Percentiles rank a stretch among this genome's conserved stretches.
Evolutionary conservation across 2,888 invertebrate genomes (phyloP).

Genomic region (Aporophyla lueneburgensis): DNA sequence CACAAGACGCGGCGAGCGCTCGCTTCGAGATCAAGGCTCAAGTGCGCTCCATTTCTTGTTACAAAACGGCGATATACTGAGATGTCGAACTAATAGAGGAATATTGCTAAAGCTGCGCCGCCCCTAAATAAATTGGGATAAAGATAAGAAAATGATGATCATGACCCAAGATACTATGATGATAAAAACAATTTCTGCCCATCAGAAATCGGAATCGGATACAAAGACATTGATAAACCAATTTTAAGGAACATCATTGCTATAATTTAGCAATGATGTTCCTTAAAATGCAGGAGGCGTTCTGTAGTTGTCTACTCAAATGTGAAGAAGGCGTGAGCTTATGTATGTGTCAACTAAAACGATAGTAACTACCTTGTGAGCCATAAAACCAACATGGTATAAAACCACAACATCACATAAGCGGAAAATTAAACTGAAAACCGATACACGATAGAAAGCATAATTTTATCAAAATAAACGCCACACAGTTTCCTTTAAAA

Average conservation of each 20-base stretch:
- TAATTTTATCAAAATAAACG: not conserved
- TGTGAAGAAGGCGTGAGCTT: not conserved
- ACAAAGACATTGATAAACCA: not conserved
- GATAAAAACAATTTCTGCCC: not conserved
- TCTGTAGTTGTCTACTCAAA: not conserved
- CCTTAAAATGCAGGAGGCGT: too few relatives aligned
- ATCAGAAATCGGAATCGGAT: not conserved
- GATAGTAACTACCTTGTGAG: not conserved
- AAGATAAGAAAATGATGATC: not conserved
- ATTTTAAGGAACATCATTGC: not conserved
- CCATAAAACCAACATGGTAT: not conserved
- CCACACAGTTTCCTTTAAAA: slow-evolving; percentile 4
- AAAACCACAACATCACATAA: not conserved
- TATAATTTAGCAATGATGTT: too few relatives aligned
- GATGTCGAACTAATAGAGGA: not conserved
- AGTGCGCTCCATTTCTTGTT: too few relatives aligned
- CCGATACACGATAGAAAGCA: slow-evolving; percentile 15
- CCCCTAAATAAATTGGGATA: not conserved
- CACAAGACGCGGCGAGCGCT: too few relatives aligned
- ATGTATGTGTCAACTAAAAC: not conserved
- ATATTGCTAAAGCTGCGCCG: not conserved
- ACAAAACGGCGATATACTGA: not conserved
- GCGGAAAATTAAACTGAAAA: not conserved
- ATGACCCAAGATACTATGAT: not conserved
- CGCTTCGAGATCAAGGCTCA: too few relatives aligned